phyloP scores from a whole-genome alignment of 2,113 vertebrate species.

The Scolopax mira region DNA sequence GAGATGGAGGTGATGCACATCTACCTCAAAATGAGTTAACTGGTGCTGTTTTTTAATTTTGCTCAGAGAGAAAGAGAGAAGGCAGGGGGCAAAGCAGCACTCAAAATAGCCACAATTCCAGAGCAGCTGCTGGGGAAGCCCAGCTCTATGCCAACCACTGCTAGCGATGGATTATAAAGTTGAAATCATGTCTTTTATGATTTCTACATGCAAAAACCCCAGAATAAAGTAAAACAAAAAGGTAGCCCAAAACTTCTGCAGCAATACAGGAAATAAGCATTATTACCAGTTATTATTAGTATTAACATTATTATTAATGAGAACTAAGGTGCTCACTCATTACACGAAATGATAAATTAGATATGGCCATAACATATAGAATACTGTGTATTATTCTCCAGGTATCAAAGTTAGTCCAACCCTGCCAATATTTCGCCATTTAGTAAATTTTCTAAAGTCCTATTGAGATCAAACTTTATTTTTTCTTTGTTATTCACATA shows the following conservation, averaged over 20 bases:
- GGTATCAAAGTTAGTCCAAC: background rate
- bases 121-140: background rate
- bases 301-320: background rate
- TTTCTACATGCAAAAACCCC: background rate
- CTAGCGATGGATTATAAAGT: background rate
- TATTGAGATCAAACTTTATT: background rate
- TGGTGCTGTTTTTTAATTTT: background rate
- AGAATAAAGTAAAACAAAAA: background rate
- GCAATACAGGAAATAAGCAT: background rate
- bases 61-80: background rate
- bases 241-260: background rate
- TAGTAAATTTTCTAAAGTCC: background rate
- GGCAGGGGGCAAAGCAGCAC: background rate
- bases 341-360: background rate
- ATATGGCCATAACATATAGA: rapidly evolving
- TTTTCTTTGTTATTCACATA: background rate
- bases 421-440: background rate
- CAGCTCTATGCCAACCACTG: background rate
- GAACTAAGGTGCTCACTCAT: background rate
- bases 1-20: background rate
- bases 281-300: background rate
- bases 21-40: background rate
- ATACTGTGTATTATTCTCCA: background rate
- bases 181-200: background rate
- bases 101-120: background rate